Conservation (phyloP, 1,140 invertebrate species). For the Dysdera silvatica region DNA sequence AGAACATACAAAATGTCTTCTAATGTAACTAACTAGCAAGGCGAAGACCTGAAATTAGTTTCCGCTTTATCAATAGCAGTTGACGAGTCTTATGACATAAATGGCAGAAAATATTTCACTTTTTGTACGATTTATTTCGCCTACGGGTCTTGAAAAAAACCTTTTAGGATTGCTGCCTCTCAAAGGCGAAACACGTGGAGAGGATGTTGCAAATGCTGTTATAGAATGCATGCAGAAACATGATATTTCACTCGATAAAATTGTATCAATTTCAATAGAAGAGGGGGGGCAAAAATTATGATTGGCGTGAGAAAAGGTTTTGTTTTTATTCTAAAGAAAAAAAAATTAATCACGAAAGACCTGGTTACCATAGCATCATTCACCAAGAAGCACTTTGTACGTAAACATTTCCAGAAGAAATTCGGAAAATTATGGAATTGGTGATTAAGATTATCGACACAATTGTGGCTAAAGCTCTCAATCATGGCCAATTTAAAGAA, state of each 20-base stretch:
- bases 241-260: neutral
- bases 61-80: conserved; percentile 6
- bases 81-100: conserved; percentile 10
- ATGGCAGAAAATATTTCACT: conserved; percentile 8
- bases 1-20: conserved; percentile 10
- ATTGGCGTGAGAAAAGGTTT: too few species aligned
- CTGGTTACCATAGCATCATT: too few species aligned
- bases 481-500: too few species aligned
- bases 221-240: conserved; percentile 6
- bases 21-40: neutral
- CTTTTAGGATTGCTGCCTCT: conserved; percentile 17
- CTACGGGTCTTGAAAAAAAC: neutral
- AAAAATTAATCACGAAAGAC: too few species aligned
- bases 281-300: too few species aligned
- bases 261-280: conserved; percentile 1
- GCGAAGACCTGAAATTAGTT: conserved; percentile 8
- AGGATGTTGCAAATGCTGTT: conserved; percentile 6
- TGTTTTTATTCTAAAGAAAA: too few species aligned
- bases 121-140: conserved; percentile 10
- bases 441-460: too few species aligned
- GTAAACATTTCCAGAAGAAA: too few species aligned
- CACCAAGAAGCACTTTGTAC: too few species aligned
- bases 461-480: too few species aligned
- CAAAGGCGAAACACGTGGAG: neutral
- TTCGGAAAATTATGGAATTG: too few species aligned